These are phyloP conservation scores for Parambassis ranga DNA, from an alignment of 2,797 vertebrate species.

Conservation along the genomic window DNA sequence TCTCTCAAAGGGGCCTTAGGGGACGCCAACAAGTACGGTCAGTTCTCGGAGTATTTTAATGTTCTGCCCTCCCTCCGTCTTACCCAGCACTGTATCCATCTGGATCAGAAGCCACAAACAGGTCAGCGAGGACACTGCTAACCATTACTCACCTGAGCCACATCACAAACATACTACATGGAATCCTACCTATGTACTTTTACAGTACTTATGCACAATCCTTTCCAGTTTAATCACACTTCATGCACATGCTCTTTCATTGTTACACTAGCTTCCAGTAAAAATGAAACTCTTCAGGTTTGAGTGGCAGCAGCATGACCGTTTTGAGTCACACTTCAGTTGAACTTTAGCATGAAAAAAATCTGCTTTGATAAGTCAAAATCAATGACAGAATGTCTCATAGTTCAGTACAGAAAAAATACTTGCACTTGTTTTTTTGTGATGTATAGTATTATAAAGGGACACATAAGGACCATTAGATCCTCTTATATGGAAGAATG, in stretches of 20 bases:
- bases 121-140: background rate
- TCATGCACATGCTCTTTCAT: background rate
- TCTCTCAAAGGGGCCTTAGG: conserved; percentile 27
- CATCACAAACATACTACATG: background rate
- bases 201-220: background rate
- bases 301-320: background rate
- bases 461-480: conserved; percentile 19
- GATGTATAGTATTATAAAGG: conserved; percentile 12
- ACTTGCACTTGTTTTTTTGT: conserved; percentile 31
- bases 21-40: conserved; percentile 34
- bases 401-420: conserved; percentile 35
- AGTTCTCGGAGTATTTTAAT: conserved; percentile 49
- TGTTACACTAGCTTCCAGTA: background rate
- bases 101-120: conserved; percentile 16
- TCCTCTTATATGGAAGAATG: conserved; percentile 18
- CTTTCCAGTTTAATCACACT: conserved; percentile 9
- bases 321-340: conserved; percentile 4
- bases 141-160: conserved; percentile 11
- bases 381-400: conserved; percentile 23
- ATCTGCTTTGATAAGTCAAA: background rate
- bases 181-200: background rate
- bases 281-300: conserved; percentile 15
- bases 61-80: conserved; percentile 51
- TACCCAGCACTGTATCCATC: conserved; percentile 38
- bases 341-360: background rate